Evolutionary conservation across 2,888 invertebrate genomes (phyloP), one percentile per base, ranked within the genome.

Genomic region (Fissipunctia ypsillon): DNA sequence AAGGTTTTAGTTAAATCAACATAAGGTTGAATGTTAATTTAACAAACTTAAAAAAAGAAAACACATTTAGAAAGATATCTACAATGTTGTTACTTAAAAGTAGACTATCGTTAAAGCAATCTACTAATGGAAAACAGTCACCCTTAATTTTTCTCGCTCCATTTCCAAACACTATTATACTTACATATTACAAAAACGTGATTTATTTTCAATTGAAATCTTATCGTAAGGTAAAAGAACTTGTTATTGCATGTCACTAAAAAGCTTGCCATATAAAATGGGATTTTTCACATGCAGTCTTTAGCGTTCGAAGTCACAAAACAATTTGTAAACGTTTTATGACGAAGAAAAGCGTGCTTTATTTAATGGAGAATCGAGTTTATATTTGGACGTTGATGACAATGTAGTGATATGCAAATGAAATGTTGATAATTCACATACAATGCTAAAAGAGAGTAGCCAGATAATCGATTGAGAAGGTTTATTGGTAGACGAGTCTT

Each of bases 101-200:
- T 83, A 73, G 52, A 67, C 83, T 75, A 85, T 83, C 84, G 80
- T 74, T 76, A 73, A 66, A 83, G 69, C 84, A 85, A 84, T 84
- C 84, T 73, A 74, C 86, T 85, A 83, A 84, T 85, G 84, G 84
- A 79, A 84, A 79, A 68, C 52, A 74, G 70, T 85, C 76, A 79
- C 80, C 72, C 86, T 76, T 79, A 76, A 71, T 76, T 83, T 81
- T 80, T 69, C 69, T 74, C 68, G 52, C 57, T 83, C 60, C 76
- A 76, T 76, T 85, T 76, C 66, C 69, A 83, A 84, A 79, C 69
- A 74, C 83, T 70, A 73, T 70, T 67, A 69, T 28, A n/a, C n/a
- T n/a, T n/a, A n/a, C n/a, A n/a, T n/a, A 76, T 74, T 57, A 71
- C 35, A 59, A 70, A 64, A 56, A 59, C 59, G 59, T 67, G 52